Evolutionary conservation across 2,888 invertebrate species (phyloP).

Genomic region (Dorcus parallelipipedus): DNA sequence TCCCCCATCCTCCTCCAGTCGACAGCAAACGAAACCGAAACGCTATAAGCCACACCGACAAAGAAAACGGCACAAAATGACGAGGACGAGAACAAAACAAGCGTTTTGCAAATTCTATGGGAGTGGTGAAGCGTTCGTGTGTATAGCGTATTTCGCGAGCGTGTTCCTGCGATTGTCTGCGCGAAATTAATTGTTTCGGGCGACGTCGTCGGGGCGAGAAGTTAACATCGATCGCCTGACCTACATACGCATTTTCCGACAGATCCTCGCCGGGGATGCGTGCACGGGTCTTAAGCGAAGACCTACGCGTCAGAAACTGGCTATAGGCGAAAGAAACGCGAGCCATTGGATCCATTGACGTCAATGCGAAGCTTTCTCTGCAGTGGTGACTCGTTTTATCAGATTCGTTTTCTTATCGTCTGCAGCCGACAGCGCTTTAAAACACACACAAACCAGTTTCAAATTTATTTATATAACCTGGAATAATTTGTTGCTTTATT

Average conservation of each 20-base stretch:
- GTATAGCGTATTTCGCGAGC: not conserved
- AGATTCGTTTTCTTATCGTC: not conserved
- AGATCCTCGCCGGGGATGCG: no score
- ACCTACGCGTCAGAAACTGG: conserved; percentile 20
- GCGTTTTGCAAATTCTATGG: not conserved
- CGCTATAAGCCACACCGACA: not conserved
- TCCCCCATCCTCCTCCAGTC: not conserved
- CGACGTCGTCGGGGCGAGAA: no score
- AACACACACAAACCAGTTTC: no score
- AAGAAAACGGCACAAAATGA: not conserved
- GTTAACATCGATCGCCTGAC: no score
- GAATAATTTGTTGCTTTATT: no score
- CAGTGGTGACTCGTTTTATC: conserved; percentile 20
- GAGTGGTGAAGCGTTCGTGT: not conserved
- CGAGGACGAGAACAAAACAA: conserved; percentile 2
- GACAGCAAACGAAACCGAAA: not conserved
- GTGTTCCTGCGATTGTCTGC: not conserved
- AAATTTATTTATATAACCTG: no score
- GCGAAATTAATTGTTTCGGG: no score
- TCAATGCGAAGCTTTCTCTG: conserved; percentile 35
- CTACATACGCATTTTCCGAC: no score
- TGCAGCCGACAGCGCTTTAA: no score
- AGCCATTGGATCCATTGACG: conserved; percentile 40
- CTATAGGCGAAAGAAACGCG: conserved; percentile 24
- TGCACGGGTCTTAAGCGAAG: conserved; percentile 2